Evolutionary conservation across 2,797 vertebrate species (phyloP), one percentile per base, ranked within the genome.

Genomic region (Oreochromis mossambicus): DNA sequence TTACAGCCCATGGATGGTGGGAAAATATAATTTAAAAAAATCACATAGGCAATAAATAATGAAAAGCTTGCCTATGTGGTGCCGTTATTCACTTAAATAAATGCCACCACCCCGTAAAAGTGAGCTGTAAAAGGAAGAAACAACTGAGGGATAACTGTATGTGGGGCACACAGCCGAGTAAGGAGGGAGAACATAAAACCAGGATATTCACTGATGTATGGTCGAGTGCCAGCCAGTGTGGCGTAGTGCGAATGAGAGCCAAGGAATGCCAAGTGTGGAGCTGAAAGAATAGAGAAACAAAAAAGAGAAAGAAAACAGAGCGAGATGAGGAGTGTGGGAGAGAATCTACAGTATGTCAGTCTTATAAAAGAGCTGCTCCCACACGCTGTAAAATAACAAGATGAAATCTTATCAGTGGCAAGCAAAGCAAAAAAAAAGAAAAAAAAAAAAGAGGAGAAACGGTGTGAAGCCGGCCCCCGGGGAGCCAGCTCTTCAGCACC

Each of bases 231-330:
- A 94, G 96, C 96, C 96, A 97, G 96, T 92, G 96, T 96, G 95
- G 96, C 96, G 95, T 97, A 97, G 96, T 97, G 96, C 92, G 96
- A 97, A 95, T 97, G 96, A 96, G 96, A 97, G 95, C 96, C 96
- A 88, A 96, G 96, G 95, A 96, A 97, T 95, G 96, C 96, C 95
- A 97, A 96, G 96, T 94, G 87, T 90, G 96, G 96, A 95, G 96
- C 96, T 97, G 96, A 91, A 95, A 94, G 92, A 94, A 95, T 93
- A 92, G 93, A 89, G 91, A 91, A 94, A 92, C 83, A 92, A 95
- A 95, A 91, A 92, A 87, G 91, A 95, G 92, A 94, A 91, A 92
- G 89, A 96, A 94, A 95, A 92, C 85, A 95, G 89, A 92, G 92
- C 94, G 92, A 94, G 91, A 95, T 94, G 95, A 96, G 92, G 95